Conservation (phyloP, 2,797 vertebrate species). For the Molossus molossus region DNA sequence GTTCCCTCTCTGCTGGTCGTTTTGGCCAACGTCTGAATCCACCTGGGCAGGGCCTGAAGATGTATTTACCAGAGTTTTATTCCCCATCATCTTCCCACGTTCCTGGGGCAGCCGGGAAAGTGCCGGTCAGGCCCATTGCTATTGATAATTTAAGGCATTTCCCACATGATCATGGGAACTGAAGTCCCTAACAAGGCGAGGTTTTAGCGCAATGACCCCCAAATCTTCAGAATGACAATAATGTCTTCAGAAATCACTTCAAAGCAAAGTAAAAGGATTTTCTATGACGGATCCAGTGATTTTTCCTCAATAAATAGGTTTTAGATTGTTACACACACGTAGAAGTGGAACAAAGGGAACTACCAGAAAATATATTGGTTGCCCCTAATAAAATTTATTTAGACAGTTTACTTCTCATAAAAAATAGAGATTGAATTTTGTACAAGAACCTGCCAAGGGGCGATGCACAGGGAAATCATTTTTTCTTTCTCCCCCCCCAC, state of each 20-base stretch:
- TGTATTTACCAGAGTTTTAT: conserved; percentile 88
- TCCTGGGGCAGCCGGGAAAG: conserved; percentile 89
- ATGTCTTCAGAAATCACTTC: conserved; percentile 92
- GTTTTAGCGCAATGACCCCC: conserved; percentile 88
- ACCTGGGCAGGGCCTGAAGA: conserved; percentile 85
- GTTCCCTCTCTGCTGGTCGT: conserved; percentile 53
- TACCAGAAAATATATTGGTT: conserved; percentile 93
- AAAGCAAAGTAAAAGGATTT: conserved; percentile 92
- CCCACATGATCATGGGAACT: conserved; percentile 90
- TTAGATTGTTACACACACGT: conserved; percentile 94
- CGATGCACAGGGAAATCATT: conserved; percentile 90
- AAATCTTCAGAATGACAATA: conserved; percentile 90
- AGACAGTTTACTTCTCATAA: conserved; percentile 94
- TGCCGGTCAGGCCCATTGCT: conserved; percentile 89
- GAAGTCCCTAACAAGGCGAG: conserved; percentile 91
- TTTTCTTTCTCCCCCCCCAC: conserved; percentile 78
- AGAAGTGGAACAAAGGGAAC: conserved; percentile 93
- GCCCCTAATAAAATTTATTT: conserved; percentile 95
- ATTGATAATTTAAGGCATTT: conserved; percentile 90
- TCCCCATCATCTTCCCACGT: conserved; percentile 86
- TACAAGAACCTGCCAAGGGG: conserved; percentile 91
- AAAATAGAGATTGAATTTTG: conserved; percentile 95
- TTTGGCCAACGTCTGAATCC: conserved; percentile 85
- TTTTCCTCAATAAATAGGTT: conserved; percentile 94
- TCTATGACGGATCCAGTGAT: conserved; percentile 93